Evolutionary conservation across 2,888 invertebrate genomes (phyloP).

Genomic region (Altica lythri): DNA sequence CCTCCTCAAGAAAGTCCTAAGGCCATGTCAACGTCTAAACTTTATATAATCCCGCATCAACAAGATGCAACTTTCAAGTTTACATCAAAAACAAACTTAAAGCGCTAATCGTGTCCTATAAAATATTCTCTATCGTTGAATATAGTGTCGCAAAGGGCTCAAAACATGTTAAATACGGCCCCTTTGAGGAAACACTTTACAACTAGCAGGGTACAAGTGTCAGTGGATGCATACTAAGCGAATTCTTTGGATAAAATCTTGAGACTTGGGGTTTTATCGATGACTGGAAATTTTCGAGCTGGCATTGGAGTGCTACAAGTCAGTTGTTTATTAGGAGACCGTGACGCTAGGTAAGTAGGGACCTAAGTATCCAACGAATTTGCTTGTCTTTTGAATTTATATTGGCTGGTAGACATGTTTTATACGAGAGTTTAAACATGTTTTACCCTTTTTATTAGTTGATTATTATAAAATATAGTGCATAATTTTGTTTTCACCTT

Average conservation of each 20-base stretch:
- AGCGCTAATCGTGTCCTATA: conserved; percentile 22
- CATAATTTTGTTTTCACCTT: too few species aligned
- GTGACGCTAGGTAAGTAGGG: conserved; percentile 7
- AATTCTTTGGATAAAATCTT: too few species aligned
- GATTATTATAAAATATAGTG: too few species aligned
- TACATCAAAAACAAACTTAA: conserved; percentile 15
- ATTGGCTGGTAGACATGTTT: too few species aligned
- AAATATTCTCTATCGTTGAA: conserved; percentile 28
- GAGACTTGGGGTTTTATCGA: conserved; percentile 43
- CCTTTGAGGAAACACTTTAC: conserved; percentile 37
- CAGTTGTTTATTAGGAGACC: conserved; percentile 16
- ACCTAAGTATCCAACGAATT: conserved; percentile 12
- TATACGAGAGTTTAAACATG: conserved; percentile 12
- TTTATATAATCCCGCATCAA: neutral
- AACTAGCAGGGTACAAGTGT: conserved; percentile 38
- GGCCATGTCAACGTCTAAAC: conserved; percentile 10
- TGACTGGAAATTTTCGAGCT: conserved; percentile 40
- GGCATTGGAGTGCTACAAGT: conserved; percentile 1
- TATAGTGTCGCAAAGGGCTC: conserved; percentile 21
- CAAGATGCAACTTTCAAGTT: conserved; percentile 25
- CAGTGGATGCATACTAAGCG: conserved; percentile 45
- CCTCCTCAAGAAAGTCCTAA: neutral
- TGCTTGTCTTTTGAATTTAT: too few species aligned
- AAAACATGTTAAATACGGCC: conserved; percentile 37
- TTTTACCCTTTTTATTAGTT: too few species aligned